Conservation (phyloP, 2,888 invertebrate genomes). For the Oxystoma pomonae region DNA sequence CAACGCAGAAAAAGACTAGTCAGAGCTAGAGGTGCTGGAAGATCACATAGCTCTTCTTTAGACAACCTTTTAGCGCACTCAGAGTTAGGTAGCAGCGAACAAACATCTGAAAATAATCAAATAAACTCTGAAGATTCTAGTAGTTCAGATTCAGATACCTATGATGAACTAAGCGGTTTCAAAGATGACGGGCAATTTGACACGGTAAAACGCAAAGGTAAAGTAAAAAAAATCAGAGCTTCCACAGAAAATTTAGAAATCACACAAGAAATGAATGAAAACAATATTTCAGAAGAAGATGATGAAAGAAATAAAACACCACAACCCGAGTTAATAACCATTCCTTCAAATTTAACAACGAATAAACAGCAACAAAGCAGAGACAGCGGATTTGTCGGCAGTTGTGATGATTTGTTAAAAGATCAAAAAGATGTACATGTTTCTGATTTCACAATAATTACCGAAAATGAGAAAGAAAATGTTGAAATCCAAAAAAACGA, state of each 20-base stretch:
- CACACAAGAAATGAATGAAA: constrained; percentile 57
- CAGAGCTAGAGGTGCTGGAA: constrained; percentile 75
- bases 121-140: constrained; percentile 58
- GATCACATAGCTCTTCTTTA: constrained; percentile 77
- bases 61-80: constrained; percentile 71
- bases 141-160: constrained; percentile 70
- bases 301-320: constrained; percentile 66
- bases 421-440: constrained; percentile 54
- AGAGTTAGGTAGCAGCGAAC: constrained; percentile 48
- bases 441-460: constrained; percentile 27
- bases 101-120: constrained; percentile 41
- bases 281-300: constrained; percentile 58
- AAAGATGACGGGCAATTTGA: constrained; percentile 74
- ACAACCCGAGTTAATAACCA: constrained; percentile 57
- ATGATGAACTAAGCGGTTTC: constrained; percentile 62
- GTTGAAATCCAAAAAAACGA: constrained; percentile 56
- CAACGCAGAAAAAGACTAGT: constrained; percentile 78
- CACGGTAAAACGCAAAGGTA: constrained; percentile 72
- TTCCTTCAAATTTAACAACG: constrained; percentile 54
- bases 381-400: constrained; percentile 86
- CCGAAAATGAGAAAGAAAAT: constrained; percentile 36
- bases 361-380: constrained; percentile 78
- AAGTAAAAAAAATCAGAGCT: constrained; percentile 65
- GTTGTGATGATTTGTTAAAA: constrained; percentile 79
- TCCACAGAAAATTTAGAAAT: constrained; percentile 57